phyloP scores from a whole-genome alignment of 2,113 vertebrate species.

The Tretioscincus oriximinensis region DNA sequence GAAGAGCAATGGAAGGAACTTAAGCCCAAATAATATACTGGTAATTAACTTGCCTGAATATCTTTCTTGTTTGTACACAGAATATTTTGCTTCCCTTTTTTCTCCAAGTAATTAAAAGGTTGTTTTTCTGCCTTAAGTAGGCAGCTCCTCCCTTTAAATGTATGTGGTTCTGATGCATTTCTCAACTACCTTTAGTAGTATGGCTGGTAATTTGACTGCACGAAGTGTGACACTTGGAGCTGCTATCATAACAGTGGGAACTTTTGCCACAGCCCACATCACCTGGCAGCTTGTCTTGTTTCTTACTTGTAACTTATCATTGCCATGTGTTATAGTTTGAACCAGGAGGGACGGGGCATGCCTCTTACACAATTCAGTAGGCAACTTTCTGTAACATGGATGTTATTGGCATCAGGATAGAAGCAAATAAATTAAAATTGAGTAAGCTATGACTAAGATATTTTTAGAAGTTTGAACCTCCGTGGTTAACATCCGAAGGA shows the following conservation, averaged over 20 bases:
- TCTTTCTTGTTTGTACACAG: not conserved
- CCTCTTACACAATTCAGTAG: not conserved
- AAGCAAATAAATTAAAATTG: conserved; percentile 16
- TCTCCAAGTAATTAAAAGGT: accelerated
- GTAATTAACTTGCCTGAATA: not conserved
- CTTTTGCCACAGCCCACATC: not conserved
- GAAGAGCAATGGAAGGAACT: too few relatives aligned
- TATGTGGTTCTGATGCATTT: not conserved
- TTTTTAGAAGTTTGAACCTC: not conserved
- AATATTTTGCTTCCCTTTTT: not conserved
- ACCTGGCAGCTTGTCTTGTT: not conserved
- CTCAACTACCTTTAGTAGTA: not conserved
- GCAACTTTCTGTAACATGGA: not conserved
- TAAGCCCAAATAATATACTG: not conserved
- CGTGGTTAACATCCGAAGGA: not conserved
- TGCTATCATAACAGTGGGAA: not conserved
- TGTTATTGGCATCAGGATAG: not conserved
- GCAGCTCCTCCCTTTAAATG: accelerated
- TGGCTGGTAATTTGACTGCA: not conserved
- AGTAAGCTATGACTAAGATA: not conserved
- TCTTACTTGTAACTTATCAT: conserved; percentile 21
- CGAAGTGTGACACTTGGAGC: not conserved
- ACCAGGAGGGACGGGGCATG: not conserved
- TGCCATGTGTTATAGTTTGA: not conserved
- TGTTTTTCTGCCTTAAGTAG: not conserved